Percentiles rank a stretch among this genome's conserved stretches.
Evolutionary conservation across 1,140 invertebrate species (phyloP).

Genomic region (Maniola jurtina): DNA sequence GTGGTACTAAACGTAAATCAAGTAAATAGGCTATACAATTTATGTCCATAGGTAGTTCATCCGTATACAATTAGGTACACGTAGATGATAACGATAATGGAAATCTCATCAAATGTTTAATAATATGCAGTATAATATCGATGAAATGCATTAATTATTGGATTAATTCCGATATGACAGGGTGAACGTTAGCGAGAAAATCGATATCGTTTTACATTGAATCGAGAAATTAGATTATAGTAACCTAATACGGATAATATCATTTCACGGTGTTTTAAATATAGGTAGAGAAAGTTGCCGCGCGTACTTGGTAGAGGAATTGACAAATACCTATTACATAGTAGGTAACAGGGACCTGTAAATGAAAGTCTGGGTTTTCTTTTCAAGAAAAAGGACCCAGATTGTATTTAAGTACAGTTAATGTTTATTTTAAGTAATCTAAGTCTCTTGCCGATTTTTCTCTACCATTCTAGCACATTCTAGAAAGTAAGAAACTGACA

Average conservation of each 20-base stretch:
- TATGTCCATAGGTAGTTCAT: not conserved
- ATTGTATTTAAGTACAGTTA: too few relatives aligned
- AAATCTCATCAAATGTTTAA: constrained; percentile 17
- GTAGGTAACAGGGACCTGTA: too few relatives aligned
- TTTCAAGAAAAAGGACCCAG: too few relatives aligned
- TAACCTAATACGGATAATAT: constrained; percentile 6
- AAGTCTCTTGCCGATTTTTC: too few relatives aligned
- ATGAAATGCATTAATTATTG: constrained; percentile 23
- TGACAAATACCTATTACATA: not conserved
- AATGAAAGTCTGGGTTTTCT: too few relatives aligned
- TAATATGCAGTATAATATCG: constrained; percentile 16
- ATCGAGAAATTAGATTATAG: constrained; percentile 17
- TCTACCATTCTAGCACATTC: too few relatives aligned
- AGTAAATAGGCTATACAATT: too few relatives aligned
- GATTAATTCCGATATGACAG: constrained; percentile 16
- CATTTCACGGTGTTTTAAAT: constrained; percentile 4
- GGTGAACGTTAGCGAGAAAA: constrained; percentile 15
- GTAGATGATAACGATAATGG: not conserved
- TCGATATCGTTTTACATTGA: constrained; percentile 26
- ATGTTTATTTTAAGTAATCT: too few relatives aligned
- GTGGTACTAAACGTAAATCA: too few relatives aligned
- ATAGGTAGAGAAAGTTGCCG: not conserved
- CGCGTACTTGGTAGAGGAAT: not conserved
- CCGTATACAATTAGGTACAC: not conserved
- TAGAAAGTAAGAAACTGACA: too few relatives aligned